Percentiles rank a stretch among this genome's conserved stretches.
phyloP scores from a whole-genome alignment of 2,113 vertebrate genomes.

The Cyprinodon tularosa region DNA sequence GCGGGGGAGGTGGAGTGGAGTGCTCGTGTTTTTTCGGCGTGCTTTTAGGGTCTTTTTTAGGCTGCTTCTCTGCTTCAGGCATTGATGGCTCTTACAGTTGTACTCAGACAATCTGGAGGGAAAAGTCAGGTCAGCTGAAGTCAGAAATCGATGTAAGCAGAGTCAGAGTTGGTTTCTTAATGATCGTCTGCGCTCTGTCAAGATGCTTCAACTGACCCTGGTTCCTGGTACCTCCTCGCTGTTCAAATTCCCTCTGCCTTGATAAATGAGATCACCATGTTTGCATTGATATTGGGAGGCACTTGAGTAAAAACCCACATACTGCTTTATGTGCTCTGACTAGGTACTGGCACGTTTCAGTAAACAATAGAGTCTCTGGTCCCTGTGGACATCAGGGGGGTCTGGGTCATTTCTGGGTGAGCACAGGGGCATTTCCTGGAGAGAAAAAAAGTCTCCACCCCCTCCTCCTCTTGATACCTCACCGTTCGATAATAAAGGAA shows the following conservation, averaged over 20 bases:
- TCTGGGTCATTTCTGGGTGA: conserved; percentile 53
- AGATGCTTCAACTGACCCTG: conserved; percentile 57
- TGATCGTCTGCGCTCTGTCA: conserved; percentile 33
- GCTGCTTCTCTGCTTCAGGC: conserved; percentile 1
- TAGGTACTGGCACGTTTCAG: conserved; percentile 33
- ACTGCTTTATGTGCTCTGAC: conserved; percentile 38
- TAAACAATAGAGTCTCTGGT: conserved; percentile 57
- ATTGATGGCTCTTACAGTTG: conserved; percentile 50
- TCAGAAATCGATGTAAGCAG: conserved; percentile 62
- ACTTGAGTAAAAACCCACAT: conserved; percentile 19
- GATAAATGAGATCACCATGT: conserved; percentile 60
- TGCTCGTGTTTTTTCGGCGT: conserved; percentile 22
- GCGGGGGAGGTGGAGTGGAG: conserved; percentile 37
- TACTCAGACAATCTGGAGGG: conserved; percentile 39
- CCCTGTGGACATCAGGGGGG: conserved; percentile 46
- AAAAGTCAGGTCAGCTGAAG: conserved; percentile 51
- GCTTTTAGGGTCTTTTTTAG: conserved; percentile 19
- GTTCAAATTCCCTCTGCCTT: conserved; percentile 37
- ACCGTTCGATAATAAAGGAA: conserved; percentile 43
- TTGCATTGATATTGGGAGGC: conserved; percentile 41
- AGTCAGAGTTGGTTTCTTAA: conserved; percentile 48
- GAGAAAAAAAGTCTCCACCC: not conserved
- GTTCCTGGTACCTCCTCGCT: conserved; percentile 61
- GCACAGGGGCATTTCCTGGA: conserved; percentile 42
- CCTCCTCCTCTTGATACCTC: conserved; percentile 36